Evolutionary conservation across 2,888 invertebrate species (phyloP).

Genomic region (Drosophila leonis): DNA sequence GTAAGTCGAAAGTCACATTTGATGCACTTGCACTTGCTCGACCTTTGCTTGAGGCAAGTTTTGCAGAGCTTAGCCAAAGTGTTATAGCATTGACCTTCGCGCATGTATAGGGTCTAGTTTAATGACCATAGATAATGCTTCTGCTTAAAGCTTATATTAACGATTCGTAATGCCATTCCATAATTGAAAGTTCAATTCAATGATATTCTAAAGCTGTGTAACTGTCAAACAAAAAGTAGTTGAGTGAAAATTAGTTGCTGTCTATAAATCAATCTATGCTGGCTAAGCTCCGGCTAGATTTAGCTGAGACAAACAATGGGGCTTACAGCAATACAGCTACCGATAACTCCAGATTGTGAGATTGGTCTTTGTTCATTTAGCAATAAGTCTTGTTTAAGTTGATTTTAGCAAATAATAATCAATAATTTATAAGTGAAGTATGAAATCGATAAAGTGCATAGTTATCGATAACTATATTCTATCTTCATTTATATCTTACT

Average conservation of each 20-base stretch:
- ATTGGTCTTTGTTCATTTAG: background rate
- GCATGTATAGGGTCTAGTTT: background rate
- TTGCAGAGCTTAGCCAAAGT: background rate
- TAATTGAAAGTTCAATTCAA: conserved; percentile 1
- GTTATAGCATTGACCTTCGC: background rate
- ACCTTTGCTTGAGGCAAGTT: background rate
- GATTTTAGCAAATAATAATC: background rate
- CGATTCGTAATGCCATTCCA: background rate
- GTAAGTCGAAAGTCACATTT: conserved; percentile 7
- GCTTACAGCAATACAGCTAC: too few species aligned
- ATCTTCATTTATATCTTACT: too few species aligned
- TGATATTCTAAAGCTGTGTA: background rate
- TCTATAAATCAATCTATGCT: conserved; percentile 8
- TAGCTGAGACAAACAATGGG: background rate
- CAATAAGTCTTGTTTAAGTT: background rate
- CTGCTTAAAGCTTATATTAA: conserved; percentile 11
- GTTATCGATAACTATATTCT: too few species aligned
- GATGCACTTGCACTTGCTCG: conserved; percentile 11
- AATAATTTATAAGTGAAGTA: background rate
- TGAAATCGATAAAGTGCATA: too few species aligned
- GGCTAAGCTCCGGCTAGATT: background rate
- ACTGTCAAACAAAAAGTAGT: background rate
- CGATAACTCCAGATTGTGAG: too few species aligned
- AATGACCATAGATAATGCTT: background rate
- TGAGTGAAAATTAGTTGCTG: background rate